Evolutionary conservation across 2,888 invertebrate genomes (phyloP), one percentile per base, ranked within the genome.

Genomic region (Junonia oenone): DNA sequence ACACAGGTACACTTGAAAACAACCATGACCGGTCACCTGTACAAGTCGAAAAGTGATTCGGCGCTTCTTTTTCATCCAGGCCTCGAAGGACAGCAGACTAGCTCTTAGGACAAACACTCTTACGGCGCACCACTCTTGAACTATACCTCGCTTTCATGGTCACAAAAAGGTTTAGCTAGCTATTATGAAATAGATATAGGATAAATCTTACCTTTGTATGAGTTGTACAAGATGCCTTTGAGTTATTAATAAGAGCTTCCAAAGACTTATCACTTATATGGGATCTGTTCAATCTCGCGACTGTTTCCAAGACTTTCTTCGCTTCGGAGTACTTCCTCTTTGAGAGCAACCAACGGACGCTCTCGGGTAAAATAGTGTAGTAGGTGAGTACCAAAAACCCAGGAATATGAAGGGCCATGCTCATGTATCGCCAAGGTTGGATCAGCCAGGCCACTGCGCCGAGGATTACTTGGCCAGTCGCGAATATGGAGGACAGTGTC

Each of bases 281-380:
- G 5, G 60, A 57, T 37, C 49, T 60, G 14, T 60, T 60, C 14
- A 57, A 26, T 8, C 35, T 60, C 9, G 60, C 60, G 9, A 57
- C 60, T 6, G 54, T 51, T 45, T 55, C 45, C 29, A 60, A 43
- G 2, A 94, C 91, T 3, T 69, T 72, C 63, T 91, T 92, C 0
- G 94, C 95, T 64, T 93, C 91, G 0, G 91, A 87, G 56, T 90
- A 91, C 65, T 91, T 91, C 27, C 92, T 91, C 64, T 94, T 93
- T 2, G 93, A 92, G 6, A 95, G 76, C 17, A 96, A 88, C 96
- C 96, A 96, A 61, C 96, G 90, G 14, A 94, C 90, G 40, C 95
- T 95, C 79, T 95, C 95, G 0, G 74, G 67, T 2, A 85, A 63
- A 13, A 94, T 63, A 92, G 94, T 93, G 64, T 93, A 92, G 71